Percentiles rank a stretch among this genome's conserved stretches.
Evolutionary conservation across 2,113 vertebrate species (phyloP).

Genomic region (Cacatua alba): DNA sequence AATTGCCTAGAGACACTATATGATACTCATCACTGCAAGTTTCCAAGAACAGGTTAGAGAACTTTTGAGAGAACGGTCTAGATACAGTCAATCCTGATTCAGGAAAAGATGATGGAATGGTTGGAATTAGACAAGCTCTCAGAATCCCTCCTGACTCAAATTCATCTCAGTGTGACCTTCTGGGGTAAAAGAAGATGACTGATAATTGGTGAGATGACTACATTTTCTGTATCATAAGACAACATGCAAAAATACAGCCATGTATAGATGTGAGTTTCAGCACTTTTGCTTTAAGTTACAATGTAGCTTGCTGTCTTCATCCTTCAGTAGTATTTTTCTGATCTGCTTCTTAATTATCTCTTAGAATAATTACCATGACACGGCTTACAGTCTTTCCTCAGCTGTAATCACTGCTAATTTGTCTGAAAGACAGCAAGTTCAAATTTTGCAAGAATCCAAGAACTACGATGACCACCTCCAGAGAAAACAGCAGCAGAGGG

Average conservation of each 20-base stretch:
- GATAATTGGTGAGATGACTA: background rate
- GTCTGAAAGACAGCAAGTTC: background rate
- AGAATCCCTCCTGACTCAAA: background rate
- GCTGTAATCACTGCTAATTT: constrained; percentile 14
- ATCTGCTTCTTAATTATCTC: constrained; percentile 8
- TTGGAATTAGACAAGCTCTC: background rate
- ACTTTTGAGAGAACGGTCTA: background rate
- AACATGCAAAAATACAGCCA: background rate
- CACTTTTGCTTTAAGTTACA: background rate
- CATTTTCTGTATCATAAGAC: background rate
- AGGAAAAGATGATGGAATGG: background rate
- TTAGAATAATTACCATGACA: constrained; percentile 1
- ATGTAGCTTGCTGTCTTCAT: background rate
- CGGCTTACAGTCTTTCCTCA: background rate
- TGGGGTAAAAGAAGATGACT: background rate
- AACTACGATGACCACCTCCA: background rate
- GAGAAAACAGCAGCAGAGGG: background rate
- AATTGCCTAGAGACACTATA: background rate
- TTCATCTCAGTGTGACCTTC: background rate
- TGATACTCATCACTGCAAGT: background rate
- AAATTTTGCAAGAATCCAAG: background rate
- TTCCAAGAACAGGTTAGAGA: background rate
- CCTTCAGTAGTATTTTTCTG: background rate
- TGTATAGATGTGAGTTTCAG: background rate
- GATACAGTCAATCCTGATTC: background rate